Conservation (phyloP, 2,797 vertebrate species). For the Artibeus jamaicensis region DNA sequence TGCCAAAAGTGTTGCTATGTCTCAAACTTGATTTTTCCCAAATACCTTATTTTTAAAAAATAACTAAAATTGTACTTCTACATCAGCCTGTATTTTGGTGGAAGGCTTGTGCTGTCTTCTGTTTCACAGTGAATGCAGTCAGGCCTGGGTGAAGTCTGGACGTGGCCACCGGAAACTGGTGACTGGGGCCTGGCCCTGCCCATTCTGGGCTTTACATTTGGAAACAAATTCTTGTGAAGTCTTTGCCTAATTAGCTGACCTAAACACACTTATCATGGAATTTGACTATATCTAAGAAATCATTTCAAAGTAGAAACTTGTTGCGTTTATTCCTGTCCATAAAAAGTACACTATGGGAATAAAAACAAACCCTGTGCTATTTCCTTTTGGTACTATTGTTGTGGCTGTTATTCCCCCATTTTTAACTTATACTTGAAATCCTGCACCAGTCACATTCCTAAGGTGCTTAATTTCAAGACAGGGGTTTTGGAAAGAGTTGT, state of each 20-base stretch:
- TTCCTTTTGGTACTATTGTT: neutral
- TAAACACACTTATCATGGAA: neutral
- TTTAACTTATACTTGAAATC: conserved; percentile 18
- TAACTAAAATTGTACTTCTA: conserved; percentile 54
- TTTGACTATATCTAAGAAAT: neutral
- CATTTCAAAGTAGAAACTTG: neutral
- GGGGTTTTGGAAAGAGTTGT: neutral
- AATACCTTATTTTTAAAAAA: conserved; percentile 42
- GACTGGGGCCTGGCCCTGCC: neutral
- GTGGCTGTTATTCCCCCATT: neutral
- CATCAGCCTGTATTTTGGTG: conserved; percentile 55
- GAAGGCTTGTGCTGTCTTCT: conserved; percentile 52
- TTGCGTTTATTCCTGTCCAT: neutral
- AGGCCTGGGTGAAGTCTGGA: neutral
- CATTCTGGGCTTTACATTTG: neutral
- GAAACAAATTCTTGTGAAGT: neutral
- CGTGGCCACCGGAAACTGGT: neutral
- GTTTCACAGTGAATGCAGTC: conserved; percentile 36
- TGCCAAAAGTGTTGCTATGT: conserved; percentile 61
- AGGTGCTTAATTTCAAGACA: neutral
- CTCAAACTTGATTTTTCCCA: neutral
- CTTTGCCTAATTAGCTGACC: neutral
- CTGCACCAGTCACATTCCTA: neutral
- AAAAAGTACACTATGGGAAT: neutral
- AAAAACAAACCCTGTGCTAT: neutral